Conservation (phyloP, 2,888 invertebrate genomes). For the Drosophila mettleri region DNA sequence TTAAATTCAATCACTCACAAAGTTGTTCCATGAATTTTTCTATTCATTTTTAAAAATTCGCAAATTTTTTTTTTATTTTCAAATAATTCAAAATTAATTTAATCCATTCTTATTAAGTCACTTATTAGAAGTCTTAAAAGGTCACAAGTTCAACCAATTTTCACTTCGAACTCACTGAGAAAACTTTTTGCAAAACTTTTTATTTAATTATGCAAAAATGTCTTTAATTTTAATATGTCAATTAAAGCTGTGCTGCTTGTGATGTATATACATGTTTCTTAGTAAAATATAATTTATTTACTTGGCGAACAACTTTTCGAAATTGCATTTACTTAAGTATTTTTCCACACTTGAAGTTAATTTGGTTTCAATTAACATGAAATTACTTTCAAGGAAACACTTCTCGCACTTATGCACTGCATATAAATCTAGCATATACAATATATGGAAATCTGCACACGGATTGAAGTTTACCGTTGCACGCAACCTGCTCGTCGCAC, state of each 20-base stretch:
- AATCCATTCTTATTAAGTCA: neutral
- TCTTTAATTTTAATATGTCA: neutral
- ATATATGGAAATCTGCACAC: neutral
- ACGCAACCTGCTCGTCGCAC: conserved; percentile 74
- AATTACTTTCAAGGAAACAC: conserved; percentile 4
- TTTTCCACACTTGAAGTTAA: neutral
- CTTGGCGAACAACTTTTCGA: neutral
- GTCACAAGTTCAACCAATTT: neutral
- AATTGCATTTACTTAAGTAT: neutral
- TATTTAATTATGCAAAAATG: neutral
- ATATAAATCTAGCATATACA: neutral
- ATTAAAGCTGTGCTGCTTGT: neutral
- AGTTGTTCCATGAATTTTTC: too few species aligned
- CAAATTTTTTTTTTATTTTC: neutral
- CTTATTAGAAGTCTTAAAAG: neutral
- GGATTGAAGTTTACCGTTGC: conserved; percentile 45
- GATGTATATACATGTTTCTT: neutral
- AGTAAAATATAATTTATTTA: neutral
- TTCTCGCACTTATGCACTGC: conserved; percentile 1
- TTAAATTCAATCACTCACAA: too few species aligned
- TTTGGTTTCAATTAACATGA: neutral
- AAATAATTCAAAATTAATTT: neutral
- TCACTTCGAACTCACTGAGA: neutral
- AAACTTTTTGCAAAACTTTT: neutral
- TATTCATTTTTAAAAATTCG: neutral